phyloP scores from a whole-genome alignment of 1,140 invertebrate species.

The Cydia amplana region DNA sequence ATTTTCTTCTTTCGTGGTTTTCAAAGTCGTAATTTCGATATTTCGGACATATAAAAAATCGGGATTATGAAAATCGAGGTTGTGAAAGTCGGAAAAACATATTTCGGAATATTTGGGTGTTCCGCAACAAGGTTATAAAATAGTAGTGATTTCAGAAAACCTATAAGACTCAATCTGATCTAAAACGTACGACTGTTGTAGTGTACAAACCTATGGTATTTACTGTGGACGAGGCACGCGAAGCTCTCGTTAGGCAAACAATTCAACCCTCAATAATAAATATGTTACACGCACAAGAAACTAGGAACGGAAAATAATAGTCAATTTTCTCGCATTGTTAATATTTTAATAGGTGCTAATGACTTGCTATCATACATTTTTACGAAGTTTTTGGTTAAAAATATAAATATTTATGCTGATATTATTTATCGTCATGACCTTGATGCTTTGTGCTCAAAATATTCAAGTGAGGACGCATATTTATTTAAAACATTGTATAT shows the following conservation, averaged over 20 bases:
- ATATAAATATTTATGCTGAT: too few relatives aligned
- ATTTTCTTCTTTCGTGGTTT: too few relatives aligned
- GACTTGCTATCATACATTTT: neutral
- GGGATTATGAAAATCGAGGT: too few relatives aligned
- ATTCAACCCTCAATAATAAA: slow-evolving; percentile 30
- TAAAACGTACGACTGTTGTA: slow-evolving; percentile 19
- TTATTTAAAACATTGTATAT: too few relatives aligned
- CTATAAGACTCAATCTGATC: slow-evolving; percentile 6
- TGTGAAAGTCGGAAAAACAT: too few relatives aligned
- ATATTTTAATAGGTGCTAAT: slow-evolving; percentile 28
- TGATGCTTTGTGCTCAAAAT: too few relatives aligned
- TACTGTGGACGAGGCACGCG: neutral
- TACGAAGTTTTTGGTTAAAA: too few relatives aligned
- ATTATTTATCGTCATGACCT: too few relatives aligned
- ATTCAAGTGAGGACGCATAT: too few relatives aligned
- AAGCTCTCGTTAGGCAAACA: slow-evolving; percentile 30
- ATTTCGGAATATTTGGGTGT: too few relatives aligned
- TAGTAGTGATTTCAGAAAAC: neutral
- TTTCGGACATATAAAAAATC: too few relatives aligned
- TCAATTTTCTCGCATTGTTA: slow-evolving; percentile 24
- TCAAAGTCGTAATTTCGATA: too few relatives aligned
- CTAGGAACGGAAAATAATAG: slow-evolving; percentile 7
- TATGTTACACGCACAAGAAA: slow-evolving; percentile 31
- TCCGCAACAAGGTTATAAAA: neutral
- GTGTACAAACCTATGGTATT: slow-evolving; percentile 11